phyloP scores from a whole-genome alignment of 2,888 invertebrate genomes.

The Matsumyia berberina region DNA sequence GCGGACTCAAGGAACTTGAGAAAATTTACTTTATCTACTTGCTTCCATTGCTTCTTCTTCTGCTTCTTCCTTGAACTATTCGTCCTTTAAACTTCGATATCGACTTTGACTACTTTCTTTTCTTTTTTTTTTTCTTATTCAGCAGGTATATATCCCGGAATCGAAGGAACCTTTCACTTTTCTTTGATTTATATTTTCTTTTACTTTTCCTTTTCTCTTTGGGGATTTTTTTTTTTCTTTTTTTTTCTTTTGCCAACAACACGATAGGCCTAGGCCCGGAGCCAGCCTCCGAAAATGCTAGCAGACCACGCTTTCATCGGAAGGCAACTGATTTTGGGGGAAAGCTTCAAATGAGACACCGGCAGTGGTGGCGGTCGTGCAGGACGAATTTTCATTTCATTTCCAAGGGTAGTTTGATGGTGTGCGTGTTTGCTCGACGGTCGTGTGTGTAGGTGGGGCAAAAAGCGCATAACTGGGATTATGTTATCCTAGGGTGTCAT shows the following conservation, averaged over 20 bases:
- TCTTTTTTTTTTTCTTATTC: neutral
- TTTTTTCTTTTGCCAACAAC: constrained; percentile 16
- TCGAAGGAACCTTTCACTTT: neutral
- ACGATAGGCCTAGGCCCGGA: constrained; percentile 24
- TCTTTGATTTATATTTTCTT: constrained; percentile 15
- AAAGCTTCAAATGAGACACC: constrained; percentile 48
- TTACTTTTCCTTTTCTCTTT: constrained; percentile 28
- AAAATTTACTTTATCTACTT: constrained; percentile 33
- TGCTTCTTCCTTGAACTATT: neutral
- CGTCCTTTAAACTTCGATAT: constrained; percentile 1
- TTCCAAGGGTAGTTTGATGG: constrained; percentile 56
- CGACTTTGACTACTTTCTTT: constrained; percentile 18
- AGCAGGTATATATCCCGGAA: constrained; percentile 14
- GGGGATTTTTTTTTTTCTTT: constrained; percentile 14
- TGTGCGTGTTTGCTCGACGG: constrained; percentile 8
- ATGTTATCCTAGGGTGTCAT: constrained; percentile 69
- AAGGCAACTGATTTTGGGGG: constrained; percentile 68
- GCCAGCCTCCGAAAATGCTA: constrained; percentile 64
- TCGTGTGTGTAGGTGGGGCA: constrained; percentile 15
- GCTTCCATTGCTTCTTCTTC: constrained; percentile 26
- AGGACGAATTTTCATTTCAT: constrained; percentile 53
- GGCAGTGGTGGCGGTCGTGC: constrained; percentile 35
- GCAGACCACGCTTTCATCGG: constrained; percentile 68
- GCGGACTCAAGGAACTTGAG: constrained; percentile 22
- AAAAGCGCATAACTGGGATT: constrained; percentile 64